Evolutionary conservation across 2,113 vertebrate genomes (phyloP), one percentile per base, ranked within the genome.

Genomic region (Physeter macrocephalus): DNA sequence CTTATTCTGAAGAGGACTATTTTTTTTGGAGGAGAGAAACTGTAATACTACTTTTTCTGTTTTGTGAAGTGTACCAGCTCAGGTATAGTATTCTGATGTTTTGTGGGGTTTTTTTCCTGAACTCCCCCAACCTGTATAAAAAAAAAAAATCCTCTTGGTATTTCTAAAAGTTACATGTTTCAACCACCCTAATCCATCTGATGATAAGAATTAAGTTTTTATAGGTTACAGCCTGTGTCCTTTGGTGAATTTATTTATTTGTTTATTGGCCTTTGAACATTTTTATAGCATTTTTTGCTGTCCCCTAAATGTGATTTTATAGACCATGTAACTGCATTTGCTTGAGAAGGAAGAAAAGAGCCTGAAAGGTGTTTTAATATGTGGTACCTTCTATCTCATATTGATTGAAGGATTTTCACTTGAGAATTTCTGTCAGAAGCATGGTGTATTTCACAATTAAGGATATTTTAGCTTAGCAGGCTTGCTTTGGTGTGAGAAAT

Each of bases 401-500:
- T 36, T 83, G 31, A 64, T 83, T 41, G 72, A 69, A 94, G 21
- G 6, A 62, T 90, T 95, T 93, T 97, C 17, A 87, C 17, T 71
- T 81, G 13, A 57, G 41, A 89, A 69, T 93, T 93, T 85, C 52
- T 41, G 23, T 52, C 59, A 86, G 86, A 57, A 92, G 36, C 71
- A 66, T 67, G 27, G 21, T 86, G 8, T 94, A 18, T 92, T 59
- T 93, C 41, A 90, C 29, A 69, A 2, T 62, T 82, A 15, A 21
- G 23, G 15, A 4, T 77, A 75, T 93, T 71, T 93, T 90, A 72
- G 23, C 34, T 90, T 87, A 71, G 29, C 17, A 71, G 43, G 31
- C 57, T 77, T 94, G 39, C n/a, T 93, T 90, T 88, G 74, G 27
- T 87, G 94, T 92, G 59, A 52, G 85, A 88, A 90, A 81, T 88